Percentiles rank a stretch among this genome's conserved stretches.
phyloP scores from a whole-genome alignment of 64 coral and sea anemone genomes.

The Astreopora myriophthalma region DNA sequence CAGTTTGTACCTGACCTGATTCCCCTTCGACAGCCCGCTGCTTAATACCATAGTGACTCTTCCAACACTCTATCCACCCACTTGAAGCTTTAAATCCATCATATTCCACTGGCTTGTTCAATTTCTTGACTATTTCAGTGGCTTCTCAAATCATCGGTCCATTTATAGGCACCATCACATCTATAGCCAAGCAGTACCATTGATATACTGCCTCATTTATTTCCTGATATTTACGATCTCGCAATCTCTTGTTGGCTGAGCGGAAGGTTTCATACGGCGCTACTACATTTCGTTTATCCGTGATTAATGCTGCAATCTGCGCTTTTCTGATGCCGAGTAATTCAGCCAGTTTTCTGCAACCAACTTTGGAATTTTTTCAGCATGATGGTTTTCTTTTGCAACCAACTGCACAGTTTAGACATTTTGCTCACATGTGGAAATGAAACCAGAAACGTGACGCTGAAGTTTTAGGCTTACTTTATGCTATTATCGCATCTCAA shows the following conservation, averaged over 20 bases:
- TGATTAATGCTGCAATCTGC: slow-evolving; percentile 34
- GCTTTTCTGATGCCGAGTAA: slow-evolving; percentile 17
- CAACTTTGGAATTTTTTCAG: slow-evolving; percentile 54
- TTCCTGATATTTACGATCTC: slow-evolving; percentile 63
- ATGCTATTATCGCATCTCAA: background rate
- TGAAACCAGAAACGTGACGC: slow-evolving; percentile 14
- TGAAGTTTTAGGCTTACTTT: slow-evolving; percentile 16
- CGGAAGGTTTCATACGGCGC: slow-evolving; percentile 54
- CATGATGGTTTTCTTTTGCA: slow-evolving; percentile 54
- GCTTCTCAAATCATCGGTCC: slow-evolving; percentile 59
- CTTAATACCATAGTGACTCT: slow-evolving; percentile 41
- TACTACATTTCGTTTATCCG: slow-evolving; percentile 54
- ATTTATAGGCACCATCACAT: slow-evolving; percentile 61
- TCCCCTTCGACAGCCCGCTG: slow-evolving; percentile 22
- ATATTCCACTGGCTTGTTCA: slow-evolving; percentile 33
- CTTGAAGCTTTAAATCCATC: slow-evolving; percentile 57
- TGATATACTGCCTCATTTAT: slow-evolving; percentile 65
- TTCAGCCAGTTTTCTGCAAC: slow-evolving; percentile 40
- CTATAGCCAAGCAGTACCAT: slow-evolving; percentile 62
- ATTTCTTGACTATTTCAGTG: slow-evolving; percentile 51
- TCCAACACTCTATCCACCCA: slow-evolving; percentile 49
- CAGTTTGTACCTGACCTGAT: slow-evolving; percentile 25
- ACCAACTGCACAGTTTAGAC: slow-evolving; percentile 15
- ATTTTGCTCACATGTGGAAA: slow-evolving; percentile 27
- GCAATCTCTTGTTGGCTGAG: slow-evolving; percentile 35